Evolutionary conservation across 2,888 invertebrate genomes (phyloP).

Genomic region (Brassicogethes aeneus): DNA sequence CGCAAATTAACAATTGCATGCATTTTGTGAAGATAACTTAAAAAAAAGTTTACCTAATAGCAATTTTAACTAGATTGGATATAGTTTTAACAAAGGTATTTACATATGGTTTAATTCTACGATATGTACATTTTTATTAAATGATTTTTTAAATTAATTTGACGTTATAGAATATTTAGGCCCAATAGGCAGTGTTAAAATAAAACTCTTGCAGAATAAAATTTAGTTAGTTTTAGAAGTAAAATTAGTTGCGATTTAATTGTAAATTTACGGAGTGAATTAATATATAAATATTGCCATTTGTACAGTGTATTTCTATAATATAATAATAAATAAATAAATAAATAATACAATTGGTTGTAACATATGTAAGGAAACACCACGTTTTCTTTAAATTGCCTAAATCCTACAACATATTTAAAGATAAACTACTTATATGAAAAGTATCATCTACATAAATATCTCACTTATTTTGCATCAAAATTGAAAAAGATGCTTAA

Average conservation of each 20-base stretch:
- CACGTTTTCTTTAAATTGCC: conserved; percentile 27
- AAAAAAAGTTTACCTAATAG: too few relatives aligned
- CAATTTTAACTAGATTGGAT: too few relatives aligned
- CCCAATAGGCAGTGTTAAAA: too few relatives aligned
- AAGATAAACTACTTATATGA: conserved; percentile 31
- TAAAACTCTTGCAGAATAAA: too few relatives aligned
- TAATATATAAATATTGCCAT: conserved; percentile 40
- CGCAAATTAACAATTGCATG: too few relatives aligned
- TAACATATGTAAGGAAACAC: conserved; percentile 17
- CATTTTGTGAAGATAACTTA: too few relatives aligned
- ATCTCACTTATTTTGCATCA: conserved; percentile 47
- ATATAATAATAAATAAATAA: conserved; percentile 7
- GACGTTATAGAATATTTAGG: too few relatives aligned
- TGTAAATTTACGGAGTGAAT: not conserved
- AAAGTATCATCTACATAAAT: conserved; percentile 43
- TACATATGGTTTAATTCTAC: too few relatives aligned
- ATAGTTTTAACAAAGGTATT: too few relatives aligned
- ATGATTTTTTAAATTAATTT: too few relatives aligned
- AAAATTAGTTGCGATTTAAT: not conserved
- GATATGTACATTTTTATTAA: too few relatives aligned
- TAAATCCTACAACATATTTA: conserved; percentile 29
- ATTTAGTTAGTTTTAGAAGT: too few relatives aligned
- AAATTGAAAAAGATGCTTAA: conserved; percentile 13
- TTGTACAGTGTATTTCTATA: conserved; percentile 35
- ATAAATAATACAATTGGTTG: conserved; percentile 7